These are phyloP conservation scores for Hucho hucho DNA, from an alignment of 2,113 vertebrate genomes.

Conservation along the genomic window DNA sequence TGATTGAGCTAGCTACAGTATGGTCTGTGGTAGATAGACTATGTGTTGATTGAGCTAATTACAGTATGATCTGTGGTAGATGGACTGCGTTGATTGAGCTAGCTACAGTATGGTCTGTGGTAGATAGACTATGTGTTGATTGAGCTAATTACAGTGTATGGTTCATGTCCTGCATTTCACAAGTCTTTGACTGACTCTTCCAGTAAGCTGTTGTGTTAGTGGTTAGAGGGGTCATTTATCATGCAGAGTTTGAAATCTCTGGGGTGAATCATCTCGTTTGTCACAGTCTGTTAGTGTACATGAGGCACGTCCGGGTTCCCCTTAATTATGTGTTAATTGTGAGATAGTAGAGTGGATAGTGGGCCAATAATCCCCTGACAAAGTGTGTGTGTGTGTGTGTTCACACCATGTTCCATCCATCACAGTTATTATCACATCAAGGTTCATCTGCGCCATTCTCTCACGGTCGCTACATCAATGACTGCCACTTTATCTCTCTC, in stretches of 20 bases:
- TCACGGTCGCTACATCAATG: neutral
- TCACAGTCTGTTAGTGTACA: conserved; percentile 27
- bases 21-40: too few species aligned
- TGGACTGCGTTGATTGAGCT: too few species aligned
- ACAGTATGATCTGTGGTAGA: too few species aligned
- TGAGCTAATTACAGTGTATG: too few species aligned
- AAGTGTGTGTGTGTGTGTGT: conserved; percentile 2
- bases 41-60: too few species aligned
- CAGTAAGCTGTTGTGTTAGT: neutral
- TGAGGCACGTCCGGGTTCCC: conserved; percentile 24
- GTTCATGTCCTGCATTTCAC: too few species aligned
- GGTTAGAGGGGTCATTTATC: conserved; percentile 30
- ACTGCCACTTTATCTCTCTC: neutral
- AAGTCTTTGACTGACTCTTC: too few species aligned
- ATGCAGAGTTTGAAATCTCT: conserved; percentile 26
- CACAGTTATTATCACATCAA: neutral
- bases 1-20: too few species aligned
- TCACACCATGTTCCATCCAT: neutral
- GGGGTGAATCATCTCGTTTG: conserved; percentile 44
- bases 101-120: too few species aligned
- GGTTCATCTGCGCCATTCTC: neutral
- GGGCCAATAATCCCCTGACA: conserved; percentile 43
- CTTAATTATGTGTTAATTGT: conserved; percentile 58
- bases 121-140: too few species aligned
- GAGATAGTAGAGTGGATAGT: too few species aligned